Conservation (phyloP, 2,888 invertebrate genomes). For the Pyrrhosoma nymphula region DNA sequence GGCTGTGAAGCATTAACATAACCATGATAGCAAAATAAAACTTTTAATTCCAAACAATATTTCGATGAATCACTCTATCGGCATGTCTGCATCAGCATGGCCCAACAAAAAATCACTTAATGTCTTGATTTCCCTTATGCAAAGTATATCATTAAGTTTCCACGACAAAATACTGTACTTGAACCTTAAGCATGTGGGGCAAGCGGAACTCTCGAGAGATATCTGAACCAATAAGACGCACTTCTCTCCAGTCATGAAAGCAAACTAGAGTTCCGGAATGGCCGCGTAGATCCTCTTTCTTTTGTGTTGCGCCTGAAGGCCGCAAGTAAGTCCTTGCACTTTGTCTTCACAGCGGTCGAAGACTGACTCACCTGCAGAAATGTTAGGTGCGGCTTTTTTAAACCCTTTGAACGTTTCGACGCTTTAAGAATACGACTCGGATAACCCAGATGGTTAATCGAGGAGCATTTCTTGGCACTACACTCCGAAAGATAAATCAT, state of each 20-base stretch:
- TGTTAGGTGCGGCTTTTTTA: not conserved
- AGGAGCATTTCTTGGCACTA: not conserved
- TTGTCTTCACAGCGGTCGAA: not conserved
- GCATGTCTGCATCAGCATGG: not conserved
- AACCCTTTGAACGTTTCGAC: not conserved
- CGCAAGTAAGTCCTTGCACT: not conserved
- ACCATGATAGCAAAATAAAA: not conserved
- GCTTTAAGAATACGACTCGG: not conserved
- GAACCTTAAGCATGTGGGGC: not conserved
- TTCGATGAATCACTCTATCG: not conserved
- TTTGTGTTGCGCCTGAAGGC: not conserved
- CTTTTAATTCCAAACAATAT: not conserved
- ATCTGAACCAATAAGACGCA: not conserved
- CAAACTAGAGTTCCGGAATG: not conserved
- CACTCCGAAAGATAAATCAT: not conserved
- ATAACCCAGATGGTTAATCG: not conserved
- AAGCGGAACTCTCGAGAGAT: not conserved
- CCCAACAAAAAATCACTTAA: not conserved
- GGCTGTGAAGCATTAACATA: not conserved
- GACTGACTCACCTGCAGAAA: not conserved
- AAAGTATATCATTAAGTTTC: not conserved
- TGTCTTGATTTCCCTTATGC: not conserved
- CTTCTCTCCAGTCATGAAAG: not conserved
- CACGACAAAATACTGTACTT: not conserved
- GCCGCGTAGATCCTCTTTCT: not conserved